A percentile compares a stretch with the other conserved stretches of the same genome.
These are phyloP conservation scores for Lagenorhynchus albirostris DNA, from an alignment of 2,113 vertebrate species.

Conservation along the genomic window DNA sequence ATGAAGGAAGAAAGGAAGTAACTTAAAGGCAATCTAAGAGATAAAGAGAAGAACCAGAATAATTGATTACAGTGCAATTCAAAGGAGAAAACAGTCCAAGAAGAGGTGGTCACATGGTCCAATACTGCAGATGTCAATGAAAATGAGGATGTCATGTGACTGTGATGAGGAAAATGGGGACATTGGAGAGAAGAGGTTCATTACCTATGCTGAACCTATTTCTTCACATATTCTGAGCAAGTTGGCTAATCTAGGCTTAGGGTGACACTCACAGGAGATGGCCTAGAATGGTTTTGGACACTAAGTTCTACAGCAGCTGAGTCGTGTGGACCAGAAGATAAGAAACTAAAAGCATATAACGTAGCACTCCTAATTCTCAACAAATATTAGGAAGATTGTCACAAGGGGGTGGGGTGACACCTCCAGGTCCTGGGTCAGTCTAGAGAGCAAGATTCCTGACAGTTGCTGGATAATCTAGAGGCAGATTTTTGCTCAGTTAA, in stretches of 20 bases:
- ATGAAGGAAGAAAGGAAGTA: background rate
- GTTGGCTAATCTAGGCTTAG: background rate
- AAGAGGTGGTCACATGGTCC: background rate
- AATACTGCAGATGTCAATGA: background rate
- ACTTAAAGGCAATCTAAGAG: background rate
- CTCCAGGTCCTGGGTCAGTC: background rate
- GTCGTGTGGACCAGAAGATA: background rate
- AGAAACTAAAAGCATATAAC: background rate
- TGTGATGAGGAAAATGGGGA: background rate
- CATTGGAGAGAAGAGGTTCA: background rate
- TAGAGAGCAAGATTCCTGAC: background rate
- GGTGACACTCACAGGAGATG: background rate
- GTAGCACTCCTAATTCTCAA: background rate
- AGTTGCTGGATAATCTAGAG: background rate
- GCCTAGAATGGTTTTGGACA: background rate
- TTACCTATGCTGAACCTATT: background rate
- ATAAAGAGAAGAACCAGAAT: background rate
- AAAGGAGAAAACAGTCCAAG: background rate
- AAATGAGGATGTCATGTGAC: background rate
- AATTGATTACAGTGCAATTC: background rate
- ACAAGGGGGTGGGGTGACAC: background rate
- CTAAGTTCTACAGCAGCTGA: background rate
- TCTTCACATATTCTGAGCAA: background rate
- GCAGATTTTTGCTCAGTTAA: background rate
- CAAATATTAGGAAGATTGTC: background rate